Evolutionary conservation across 2,797 vertebrate species (phyloP), one percentile per base, ranked within the genome.

Genomic region (Garrulus glandarius): DNA sequence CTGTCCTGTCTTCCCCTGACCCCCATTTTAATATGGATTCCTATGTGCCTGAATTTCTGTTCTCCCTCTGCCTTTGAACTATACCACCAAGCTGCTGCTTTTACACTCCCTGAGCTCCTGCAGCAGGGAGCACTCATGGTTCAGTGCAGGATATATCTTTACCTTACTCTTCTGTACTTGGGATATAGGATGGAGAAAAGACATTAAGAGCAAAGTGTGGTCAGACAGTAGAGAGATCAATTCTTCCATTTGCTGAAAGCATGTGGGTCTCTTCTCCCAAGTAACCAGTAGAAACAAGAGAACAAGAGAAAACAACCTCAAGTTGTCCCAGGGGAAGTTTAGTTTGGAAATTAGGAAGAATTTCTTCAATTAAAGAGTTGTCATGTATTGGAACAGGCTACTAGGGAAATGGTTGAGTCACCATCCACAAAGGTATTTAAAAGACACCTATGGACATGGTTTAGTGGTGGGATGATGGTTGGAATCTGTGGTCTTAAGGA

Each of bases 181-280:
- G 9, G 6, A 1, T 49, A 7, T 7, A 24, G n/a, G 43, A 60
- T 13, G 36, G 26, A 78, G 19, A 56, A 26, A 46, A 39, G 17
- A 3, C 64, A 13, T n/a, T 46, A 57, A 22, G 7, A 64, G 29
- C 7, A 27, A 41, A 30, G 9, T 39, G 37, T 26, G 37, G 11
- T 22, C 0, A 1, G 21, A 46, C 12, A 57, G n/a, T 16, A 57
- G 10, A 0, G 0, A 52, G 15, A 70, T 41, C 7, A 64, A 15
- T 39, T 55, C 21, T 59, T 71, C 36, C 9, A 37, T 39, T 37
- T 71, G 13, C 39, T 84, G 23, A 3, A n/a, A 70, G 4, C 13
- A 4, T 49, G 8, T 56, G 56, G 6, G 15, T 50, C 56, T 76
- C 24, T 57, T 70, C 24, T 70, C 17, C 17, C 21, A 64, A 14